phyloP scores from a whole-genome alignment of 2,797 vertebrate species.

The Anniella stebbinsi region DNA sequence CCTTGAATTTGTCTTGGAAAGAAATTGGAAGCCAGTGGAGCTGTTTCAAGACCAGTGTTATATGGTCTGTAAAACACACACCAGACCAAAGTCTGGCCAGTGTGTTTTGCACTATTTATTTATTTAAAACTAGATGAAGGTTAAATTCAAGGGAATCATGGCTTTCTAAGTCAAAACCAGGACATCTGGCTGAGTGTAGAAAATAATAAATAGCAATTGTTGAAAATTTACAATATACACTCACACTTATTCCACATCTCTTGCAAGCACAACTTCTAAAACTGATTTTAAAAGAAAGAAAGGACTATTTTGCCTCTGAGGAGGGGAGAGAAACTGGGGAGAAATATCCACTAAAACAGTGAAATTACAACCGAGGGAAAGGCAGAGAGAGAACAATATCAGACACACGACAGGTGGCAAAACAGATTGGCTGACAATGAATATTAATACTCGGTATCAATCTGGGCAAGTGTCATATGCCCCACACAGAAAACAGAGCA shows the following conservation, averaged over 20 bases:
- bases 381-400: conserved; percentile 36
- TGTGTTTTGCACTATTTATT: too few relatives aligned
- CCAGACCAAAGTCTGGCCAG: too few relatives aligned
- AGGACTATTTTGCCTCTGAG: conserved; percentile 25
- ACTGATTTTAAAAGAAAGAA: conserved; percentile 7
- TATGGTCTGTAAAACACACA: too few relatives aligned
- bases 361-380: conserved; percentile 29
- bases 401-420: conserved; percentile 37
- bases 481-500: conserved; percentile 21
- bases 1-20: too few relatives aligned
- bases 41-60: too few relatives aligned
- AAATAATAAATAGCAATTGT: neutral
- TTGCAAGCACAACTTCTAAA: conserved; percentile 25
- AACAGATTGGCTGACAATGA: conserved; percentile 59
- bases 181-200: neutral
- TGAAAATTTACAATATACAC: neutral
- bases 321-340: conserved; percentile 6
- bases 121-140: too few relatives aligned
- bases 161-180: neutral
- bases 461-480: conserved; percentile 2
- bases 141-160: neutral
- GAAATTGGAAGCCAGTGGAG: too few relatives aligned
- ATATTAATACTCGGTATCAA: conserved; percentile 44
- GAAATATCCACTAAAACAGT: conserved; percentile 46
- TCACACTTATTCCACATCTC: conserved; percentile 6